Percentiles rank a stretch among this genome's conserved stretches.
Conservation (phyloP, 2,113 vertebrate genomes). For the Rallus limicola region DNA sequence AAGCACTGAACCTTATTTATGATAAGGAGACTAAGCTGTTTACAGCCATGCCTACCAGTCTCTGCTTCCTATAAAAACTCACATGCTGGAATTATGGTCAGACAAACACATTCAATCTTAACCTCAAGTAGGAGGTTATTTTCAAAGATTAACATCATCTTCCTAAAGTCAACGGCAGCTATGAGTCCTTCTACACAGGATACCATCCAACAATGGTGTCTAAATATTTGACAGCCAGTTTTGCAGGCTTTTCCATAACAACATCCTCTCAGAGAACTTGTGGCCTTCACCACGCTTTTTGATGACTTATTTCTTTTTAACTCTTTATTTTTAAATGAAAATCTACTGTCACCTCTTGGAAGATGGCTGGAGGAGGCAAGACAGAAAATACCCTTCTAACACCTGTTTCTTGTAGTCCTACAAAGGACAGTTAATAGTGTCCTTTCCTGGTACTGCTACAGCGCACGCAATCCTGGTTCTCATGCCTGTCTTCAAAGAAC, state of each 20-base stretch:
- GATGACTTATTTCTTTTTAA: neutral
- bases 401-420: neutral
- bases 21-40: constrained; percentile 1
- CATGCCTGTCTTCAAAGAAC: neutral
- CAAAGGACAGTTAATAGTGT: neutral
- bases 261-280: neutral
- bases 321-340: neutral
- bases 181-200: neutral
- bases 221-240: neutral
- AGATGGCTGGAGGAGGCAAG: neutral
- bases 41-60: constrained; percentile 1
- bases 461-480: neutral
- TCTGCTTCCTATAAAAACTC: constrained; percentile 11
- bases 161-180: neutral
- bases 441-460: neutral
- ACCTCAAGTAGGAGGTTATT: constrained; percentile 7
- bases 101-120: neutral
- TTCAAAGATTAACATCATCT: neutral
- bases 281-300: neutral
- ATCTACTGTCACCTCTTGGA: neutral
- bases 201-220: neutral
- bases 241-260: neutral
- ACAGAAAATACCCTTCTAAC: neutral
- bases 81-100: neutral
- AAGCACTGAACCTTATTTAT: neutral